phyloP scores from a whole-genome alignment of 2,113 vertebrate species.

The Peromyscus leucopus region DNA sequence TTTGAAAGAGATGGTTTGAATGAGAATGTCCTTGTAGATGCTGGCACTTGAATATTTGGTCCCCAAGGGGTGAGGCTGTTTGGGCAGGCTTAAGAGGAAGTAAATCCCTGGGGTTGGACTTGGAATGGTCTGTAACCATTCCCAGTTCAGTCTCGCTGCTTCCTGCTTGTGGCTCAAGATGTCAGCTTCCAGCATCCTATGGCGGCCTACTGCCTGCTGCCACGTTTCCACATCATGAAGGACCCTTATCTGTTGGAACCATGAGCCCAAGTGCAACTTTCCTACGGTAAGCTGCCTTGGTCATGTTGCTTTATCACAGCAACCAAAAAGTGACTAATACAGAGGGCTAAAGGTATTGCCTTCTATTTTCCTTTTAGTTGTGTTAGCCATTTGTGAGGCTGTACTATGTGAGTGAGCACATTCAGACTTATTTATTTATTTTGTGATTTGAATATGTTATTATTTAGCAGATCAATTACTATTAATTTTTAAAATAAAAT shows the following conservation, averaged over 20 bases:
- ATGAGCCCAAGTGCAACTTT: not conserved
- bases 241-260: not conserved
- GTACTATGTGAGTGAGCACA: not conserved
- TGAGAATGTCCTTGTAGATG: not conserved
- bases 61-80: not conserved
- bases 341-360: not conserved
- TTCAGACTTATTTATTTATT: not conserved
- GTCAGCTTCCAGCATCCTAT: not conserved
- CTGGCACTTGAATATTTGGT: not conserved
- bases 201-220: not conserved
- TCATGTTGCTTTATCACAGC: not conserved
- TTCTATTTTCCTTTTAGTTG: not conserved
- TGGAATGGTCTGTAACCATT: not conserved
- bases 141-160: not conserved
- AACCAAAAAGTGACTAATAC: not conserved
- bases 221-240: not conserved
- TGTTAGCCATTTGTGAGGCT: not conserved
- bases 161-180: not conserved
- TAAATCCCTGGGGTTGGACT: not conserved
- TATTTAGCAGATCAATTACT: not conserved
- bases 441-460: not conserved
- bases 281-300: not conserved
- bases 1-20: not conserved
- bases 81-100: not conserved
- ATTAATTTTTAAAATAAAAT: not conserved